Percentiles rank a stretch among this genome's conserved stretches.
Evolutionary conservation across 2,113 vertebrate genomes (phyloP).

Genomic region (Campylomormyrus numenius): DNA sequence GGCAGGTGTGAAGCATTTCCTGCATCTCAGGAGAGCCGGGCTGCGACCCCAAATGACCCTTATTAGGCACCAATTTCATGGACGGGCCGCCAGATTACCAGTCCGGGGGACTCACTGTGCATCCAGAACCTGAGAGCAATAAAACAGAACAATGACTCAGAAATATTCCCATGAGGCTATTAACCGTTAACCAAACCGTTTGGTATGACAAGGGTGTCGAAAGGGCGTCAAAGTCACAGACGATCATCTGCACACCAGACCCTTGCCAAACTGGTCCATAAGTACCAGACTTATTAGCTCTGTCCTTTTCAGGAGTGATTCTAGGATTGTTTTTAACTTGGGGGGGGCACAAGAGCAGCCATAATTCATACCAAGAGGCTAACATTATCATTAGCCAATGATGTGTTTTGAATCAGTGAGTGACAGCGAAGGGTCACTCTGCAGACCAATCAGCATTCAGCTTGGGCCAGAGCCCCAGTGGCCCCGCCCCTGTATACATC

Average conservation of each 20-base stretch:
- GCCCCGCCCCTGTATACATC: not conserved
- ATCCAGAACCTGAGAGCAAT: not conserved
- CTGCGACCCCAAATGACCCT: slow-evolving; percentile 7
- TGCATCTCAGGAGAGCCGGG: not conserved
- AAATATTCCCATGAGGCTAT: not conserved
- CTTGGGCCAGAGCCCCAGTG: not conserved
- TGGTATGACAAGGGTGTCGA: not conserved
- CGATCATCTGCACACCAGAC: not conserved
- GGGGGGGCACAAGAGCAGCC: not conserved
- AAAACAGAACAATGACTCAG: not conserved
- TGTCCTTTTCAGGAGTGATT: not conserved
- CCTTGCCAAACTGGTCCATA: not conserved
- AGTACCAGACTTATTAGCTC: not conserved
- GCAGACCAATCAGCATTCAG: not conserved
- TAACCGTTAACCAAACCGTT: not conserved
- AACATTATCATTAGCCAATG: not conserved
- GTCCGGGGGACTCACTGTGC: not conserved
- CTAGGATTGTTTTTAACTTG: not conserved
- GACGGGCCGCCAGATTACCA: not conserved
- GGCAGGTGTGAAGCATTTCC: not conserved
- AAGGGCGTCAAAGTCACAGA: not conserved
- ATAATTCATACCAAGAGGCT: not conserved
- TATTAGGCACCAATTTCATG: slow-evolving; percentile 7
- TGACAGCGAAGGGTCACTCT: not conserved
- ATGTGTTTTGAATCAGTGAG: not conserved